phyloP scores from a whole-genome alignment of 2,797 vertebrate genomes.

The Hypotaenidia okinawae region DNA sequence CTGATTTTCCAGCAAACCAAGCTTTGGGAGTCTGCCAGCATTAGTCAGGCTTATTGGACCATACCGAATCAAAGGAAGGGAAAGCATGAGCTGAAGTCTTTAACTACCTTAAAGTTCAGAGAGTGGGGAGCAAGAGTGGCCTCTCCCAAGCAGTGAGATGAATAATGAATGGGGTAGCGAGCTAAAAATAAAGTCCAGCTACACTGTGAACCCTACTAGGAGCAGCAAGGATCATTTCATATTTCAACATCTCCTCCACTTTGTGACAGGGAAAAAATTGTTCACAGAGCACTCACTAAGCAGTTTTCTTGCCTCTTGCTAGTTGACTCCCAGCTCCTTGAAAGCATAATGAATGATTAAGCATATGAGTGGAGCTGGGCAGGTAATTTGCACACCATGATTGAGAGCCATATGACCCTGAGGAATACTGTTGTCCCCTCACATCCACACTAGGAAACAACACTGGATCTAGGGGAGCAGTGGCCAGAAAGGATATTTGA shows the following conservation, averaged over 20 bases:
- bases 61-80: neutral
- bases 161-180: constrained; percentile 11
- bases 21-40: constrained; percentile 10
- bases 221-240: neutral
- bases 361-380: neutral
- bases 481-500: neutral
- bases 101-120: neutral
- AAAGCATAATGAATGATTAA: neutral
- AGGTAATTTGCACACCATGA: neutral
- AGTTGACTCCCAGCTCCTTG: neutral
- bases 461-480: neutral
- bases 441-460: neutral
- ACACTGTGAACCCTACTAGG: neutral
- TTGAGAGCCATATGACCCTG: neutral
- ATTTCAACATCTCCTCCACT: neutral
- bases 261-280: neutral
- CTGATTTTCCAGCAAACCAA: constrained; percentile 21
- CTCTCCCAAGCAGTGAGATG: neutral
- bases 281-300: neutral
- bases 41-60: constrained; percentile 25
- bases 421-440: neutral
- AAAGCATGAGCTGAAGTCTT: neutral
- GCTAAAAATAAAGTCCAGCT: constrained; percentile 37
- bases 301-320: neutral
- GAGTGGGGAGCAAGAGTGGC: neutral